Percentiles rank a stretch among this genome's conserved stretches.
These are phyloP conservation scores for Rhegmatorhina hoffmannsi DNA, from an alignment of 2,113 vertebrate species.

Conservation along the genomic window DNA sequence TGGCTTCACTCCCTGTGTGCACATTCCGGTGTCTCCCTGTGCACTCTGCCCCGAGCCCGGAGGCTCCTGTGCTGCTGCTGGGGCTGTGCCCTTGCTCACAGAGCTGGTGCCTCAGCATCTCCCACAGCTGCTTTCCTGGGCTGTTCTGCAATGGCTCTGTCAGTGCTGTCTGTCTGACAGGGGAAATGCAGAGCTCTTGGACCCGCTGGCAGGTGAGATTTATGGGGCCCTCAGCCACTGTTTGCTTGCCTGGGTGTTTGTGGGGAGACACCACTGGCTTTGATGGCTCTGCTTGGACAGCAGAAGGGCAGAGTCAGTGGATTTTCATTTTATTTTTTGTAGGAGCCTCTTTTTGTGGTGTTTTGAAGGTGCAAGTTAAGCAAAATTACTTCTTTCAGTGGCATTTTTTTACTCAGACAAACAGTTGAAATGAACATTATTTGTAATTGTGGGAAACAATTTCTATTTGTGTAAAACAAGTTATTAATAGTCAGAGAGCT, in stretches of 20 bases:
- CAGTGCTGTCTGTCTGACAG: slow-evolving; percentile 22
- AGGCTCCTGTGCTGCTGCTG: not conserved
- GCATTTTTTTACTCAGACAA: not conserved
- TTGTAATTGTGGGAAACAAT: slow-evolving; percentile 4
- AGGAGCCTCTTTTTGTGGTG: not conserved
- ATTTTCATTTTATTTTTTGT: not conserved
- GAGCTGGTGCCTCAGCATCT: slow-evolving; percentile 43
- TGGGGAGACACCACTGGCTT: not conserved
- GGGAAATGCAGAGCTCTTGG: not conserved
- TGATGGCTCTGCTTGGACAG: not conserved
- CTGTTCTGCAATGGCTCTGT: slow-evolving; percentile 31
- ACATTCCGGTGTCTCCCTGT: not conserved
- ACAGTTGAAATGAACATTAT: not conserved
- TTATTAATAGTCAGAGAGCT: not conserved
- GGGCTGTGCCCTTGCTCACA: not conserved
- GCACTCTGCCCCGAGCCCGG: too few species aligned
- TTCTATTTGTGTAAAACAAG: not conserved
- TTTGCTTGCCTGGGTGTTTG: not conserved
- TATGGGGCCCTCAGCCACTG: not conserved
- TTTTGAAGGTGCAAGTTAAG: not conserved
- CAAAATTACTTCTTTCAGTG: not conserved
- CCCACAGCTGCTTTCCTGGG: not conserved
- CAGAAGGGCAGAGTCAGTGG: not conserved
- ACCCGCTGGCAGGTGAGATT: slow-evolving; percentile 23
- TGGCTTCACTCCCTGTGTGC: not conserved